Conservation (phyloP, 2,888 invertebrate genomes). For the Lissonota sp. region DNA sequence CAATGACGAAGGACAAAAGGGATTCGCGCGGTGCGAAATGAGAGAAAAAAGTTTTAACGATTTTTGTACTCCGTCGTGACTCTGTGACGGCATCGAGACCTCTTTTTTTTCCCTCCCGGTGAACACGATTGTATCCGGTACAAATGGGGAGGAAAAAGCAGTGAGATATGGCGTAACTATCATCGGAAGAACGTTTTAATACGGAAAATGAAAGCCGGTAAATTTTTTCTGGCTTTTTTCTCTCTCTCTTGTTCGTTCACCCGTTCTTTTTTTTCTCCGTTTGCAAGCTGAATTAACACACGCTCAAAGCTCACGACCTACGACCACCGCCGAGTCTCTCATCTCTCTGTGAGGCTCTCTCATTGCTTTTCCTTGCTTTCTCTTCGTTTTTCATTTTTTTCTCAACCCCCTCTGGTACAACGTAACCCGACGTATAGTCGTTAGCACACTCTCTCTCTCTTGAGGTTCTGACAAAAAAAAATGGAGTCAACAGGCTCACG, state of each 20-base stretch:
- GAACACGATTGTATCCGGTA: no score
- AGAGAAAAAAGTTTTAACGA: no score
- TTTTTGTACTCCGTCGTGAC: no score
- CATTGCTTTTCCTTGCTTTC: constrained; percentile 14
- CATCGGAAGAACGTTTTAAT: no score
- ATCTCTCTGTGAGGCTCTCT: not conserved
- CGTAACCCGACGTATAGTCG: constrained; percentile 42
- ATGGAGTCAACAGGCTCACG: constrained; percentile 53
- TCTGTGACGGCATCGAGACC: not conserved
- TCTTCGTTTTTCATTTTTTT: constrained; percentile 26
- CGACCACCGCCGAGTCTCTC: constrained; percentile 12
- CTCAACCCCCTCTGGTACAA: not conserved
- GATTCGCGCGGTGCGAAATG: no score
- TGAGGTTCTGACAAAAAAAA: constrained; percentile 6
- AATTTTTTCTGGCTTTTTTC: not conserved
- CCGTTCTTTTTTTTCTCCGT: not conserved
- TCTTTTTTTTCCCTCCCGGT: not conserved
- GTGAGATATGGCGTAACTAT: no score
- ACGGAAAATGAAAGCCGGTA: no score
- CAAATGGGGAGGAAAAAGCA: no score
- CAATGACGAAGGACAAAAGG: no score
- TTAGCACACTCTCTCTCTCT: constrained; percentile 37
- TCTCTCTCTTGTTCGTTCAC: constrained; percentile 4
- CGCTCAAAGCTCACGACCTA: constrained; percentile 11
- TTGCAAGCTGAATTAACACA: constrained; percentile 13